Conservation (phyloP, 1,140 invertebrate species). For the Listronotus bonariensis region DNA sequence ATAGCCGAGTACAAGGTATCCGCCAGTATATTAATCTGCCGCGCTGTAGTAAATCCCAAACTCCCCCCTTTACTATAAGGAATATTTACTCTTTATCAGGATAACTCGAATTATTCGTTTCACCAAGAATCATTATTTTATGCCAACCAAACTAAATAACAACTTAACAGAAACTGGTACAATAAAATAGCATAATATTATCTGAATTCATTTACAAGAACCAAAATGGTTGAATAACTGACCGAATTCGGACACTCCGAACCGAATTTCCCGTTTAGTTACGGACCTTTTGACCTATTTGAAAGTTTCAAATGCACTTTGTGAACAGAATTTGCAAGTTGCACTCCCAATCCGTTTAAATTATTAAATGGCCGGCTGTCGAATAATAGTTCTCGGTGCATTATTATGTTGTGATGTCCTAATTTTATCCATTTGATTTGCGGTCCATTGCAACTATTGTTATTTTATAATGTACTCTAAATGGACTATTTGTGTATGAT, state of each 20-base stretch:
- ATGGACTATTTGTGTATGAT: no score
- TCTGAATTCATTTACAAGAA: neutral
- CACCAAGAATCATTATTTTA: no score
- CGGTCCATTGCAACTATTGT: no score
- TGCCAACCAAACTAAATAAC: no score
- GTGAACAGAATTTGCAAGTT: conserved; percentile 13
- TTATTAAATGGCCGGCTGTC: conserved; percentile 11
- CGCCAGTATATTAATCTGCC: no score
- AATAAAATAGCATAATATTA: conserved; percentile 5
- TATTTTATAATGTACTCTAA: no score
- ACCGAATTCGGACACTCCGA: neutral
- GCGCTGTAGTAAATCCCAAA: no score
- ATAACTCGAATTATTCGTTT: no score
- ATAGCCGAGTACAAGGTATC: no score
- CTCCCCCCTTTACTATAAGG: conserved; percentile 3
- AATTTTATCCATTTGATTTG: neutral
- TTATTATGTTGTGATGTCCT: conserved; percentile 1
- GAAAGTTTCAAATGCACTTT: conserved; percentile 15
- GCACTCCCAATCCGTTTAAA: conserved; percentile 10
- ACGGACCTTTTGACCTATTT: conserved; percentile 14
- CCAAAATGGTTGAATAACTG: conserved; percentile 2
- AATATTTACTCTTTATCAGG: neutral
- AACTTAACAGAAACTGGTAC: neutral
- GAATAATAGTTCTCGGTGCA: conserved; percentile 2
- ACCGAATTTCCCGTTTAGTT: conserved; percentile 7